A percentile compares a stretch with the other conserved stretches of the same genome.
phyloP scores from a whole-genome alignment of 2,113 vertebrate species.

The Oreochromis aureus region DNA sequence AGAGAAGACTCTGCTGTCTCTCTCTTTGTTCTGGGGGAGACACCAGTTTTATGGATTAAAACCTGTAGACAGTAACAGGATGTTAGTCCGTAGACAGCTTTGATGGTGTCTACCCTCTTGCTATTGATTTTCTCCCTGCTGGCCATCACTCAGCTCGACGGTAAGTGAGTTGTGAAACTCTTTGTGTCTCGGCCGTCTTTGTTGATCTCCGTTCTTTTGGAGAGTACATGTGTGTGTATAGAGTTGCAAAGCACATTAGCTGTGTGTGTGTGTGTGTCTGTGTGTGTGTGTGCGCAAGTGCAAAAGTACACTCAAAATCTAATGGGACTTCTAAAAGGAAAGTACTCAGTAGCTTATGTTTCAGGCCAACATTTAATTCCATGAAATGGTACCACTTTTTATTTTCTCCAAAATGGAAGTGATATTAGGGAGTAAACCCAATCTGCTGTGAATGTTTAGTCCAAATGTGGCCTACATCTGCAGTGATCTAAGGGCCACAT shows the following conservation, averaged over 20 bases:
- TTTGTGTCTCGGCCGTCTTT: slow-evolving; percentile 41
- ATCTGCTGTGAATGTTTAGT: neutral
- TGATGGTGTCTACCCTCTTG: slow-evolving; percentile 60
- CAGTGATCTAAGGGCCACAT: neutral
- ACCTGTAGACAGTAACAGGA: slow-evolving; percentile 47
- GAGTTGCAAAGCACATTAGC: slow-evolving; percentile 30
- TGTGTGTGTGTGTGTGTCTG: neutral
- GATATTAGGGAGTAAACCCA: neutral
- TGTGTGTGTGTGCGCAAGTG: neutral
- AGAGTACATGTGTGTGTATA: slow-evolving; percentile 18
- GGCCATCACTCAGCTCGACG: slow-evolving; percentile 59
- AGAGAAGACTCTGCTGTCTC: slow-evolving; percentile 18
- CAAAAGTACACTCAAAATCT: neutral
- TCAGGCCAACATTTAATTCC: neutral
- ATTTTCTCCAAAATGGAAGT: neutral
- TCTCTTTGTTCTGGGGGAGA: slow-evolving; percentile 39
- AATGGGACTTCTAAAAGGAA: neutral
- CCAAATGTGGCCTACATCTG: neutral
- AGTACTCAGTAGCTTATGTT: neutral
- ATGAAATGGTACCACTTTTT: neutral
- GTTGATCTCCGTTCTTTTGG: slow-evolving; percentile 32
- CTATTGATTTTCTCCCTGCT: slow-evolving; percentile 67
- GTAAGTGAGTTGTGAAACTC: slow-evolving; percentile 69
- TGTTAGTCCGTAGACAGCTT: slow-evolving; percentile 60
- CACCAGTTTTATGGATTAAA: slow-evolving; percentile 60